These are phyloP conservation scores for Carposina sasakii DNA, from an alignment of 1,140 invertebrate species.

Conservation along the genomic window DNA sequence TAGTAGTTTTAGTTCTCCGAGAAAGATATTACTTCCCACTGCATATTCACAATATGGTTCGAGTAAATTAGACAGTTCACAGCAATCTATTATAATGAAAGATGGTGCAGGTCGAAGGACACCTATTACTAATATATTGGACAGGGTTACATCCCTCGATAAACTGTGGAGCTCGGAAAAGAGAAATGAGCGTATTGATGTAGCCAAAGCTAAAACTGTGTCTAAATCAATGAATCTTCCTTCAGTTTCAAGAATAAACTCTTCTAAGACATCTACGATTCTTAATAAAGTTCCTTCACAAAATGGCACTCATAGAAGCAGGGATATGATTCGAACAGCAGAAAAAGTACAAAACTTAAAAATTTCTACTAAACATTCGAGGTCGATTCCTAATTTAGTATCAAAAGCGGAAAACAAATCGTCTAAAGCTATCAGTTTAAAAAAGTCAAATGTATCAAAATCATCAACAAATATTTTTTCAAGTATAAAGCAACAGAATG, in stretches of 20 bases:
- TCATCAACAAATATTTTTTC: slow-evolving; percentile 45
- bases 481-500: slow-evolving; percentile 35
- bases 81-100: slow-evolving; percentile 54
- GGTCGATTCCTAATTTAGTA: slow-evolving; percentile 39
- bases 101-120: slow-evolving; percentile 66
- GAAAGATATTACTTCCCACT: slow-evolving; percentile 59
- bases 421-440: slow-evolving; percentile 32
- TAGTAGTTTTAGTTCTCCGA: slow-evolving; percentile 64
- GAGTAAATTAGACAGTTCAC: slow-evolving; percentile 35
- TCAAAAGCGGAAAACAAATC: slow-evolving; percentile 29
- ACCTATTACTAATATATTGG: slow-evolving; percentile 66
- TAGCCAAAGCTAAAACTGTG: slow-evolving; percentile 38
- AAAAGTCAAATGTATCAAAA: slow-evolving; percentile 46
- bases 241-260: slow-evolving; percentile 12
- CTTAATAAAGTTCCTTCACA: slow-evolving; percentile 20
- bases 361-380: slow-evolving; percentile 37
- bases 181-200: slow-evolving; percentile 58
- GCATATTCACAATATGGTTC: slow-evolving; percentile 50
- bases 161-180: slow-evolving; percentile 66
- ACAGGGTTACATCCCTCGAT: slow-evolving; percentile 65
- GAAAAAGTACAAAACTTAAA: slow-evolving; percentile 61
- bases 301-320: slow-evolving; percentile 47
- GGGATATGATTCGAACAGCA: slow-evolving; percentile 61
- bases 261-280: slow-evolving; percentile 9
- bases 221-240: slow-evolving; percentile 19